Conservation (phyloP, 2,113 vertebrate species). For the Camelus bactrianus region DNA sequence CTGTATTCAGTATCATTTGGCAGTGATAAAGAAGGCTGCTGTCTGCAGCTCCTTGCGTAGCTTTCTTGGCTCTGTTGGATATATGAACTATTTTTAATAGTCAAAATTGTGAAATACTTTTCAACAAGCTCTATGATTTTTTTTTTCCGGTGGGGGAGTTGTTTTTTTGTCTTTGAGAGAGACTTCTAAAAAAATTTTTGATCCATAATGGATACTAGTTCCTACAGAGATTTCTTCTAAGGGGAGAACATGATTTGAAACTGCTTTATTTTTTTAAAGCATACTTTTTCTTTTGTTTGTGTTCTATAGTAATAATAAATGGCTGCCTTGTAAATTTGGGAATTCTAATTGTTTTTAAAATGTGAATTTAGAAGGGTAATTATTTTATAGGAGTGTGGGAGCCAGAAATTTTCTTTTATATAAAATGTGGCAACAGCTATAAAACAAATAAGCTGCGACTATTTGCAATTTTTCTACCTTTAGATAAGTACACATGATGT, state of each 20-base stretch:
- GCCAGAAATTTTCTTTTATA: background rate
- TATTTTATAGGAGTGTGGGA: slow-evolving; percentile 34
- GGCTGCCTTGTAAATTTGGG: slow-evolving; percentile 38
- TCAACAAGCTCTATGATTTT: background rate
- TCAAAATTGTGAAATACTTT: slow-evolving; percentile 28
- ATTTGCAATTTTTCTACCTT: background rate
- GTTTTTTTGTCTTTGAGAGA: background rate
- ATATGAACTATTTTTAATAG: background rate
- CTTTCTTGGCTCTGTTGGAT: background rate
- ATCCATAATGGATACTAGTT: background rate
- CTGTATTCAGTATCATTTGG: slow-evolving; percentile 62
- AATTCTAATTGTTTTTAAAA: slow-evolving; percentile 40
- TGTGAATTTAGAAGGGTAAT: slow-evolving; percentile 42
- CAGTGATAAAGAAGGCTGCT: slow-evolving; percentile 35
- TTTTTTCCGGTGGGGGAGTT: background rate
- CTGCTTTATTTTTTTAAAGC: background rate
- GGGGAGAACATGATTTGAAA: slow-evolving; percentile 11
- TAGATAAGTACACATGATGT: background rate
- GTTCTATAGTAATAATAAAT: background rate
- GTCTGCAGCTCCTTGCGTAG: background rate
- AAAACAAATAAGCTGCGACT: slow-evolving; percentile 5
- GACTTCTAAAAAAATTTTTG: background rate
- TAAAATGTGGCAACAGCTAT: background rate
- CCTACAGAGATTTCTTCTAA: slow-evolving; percentile 17
- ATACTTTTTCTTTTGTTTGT: slow-evolving; percentile 19